Base-by-base conservation (phyloP, 2,888 invertebrate species). In the Allophyes oxyacanthae region DNA sequence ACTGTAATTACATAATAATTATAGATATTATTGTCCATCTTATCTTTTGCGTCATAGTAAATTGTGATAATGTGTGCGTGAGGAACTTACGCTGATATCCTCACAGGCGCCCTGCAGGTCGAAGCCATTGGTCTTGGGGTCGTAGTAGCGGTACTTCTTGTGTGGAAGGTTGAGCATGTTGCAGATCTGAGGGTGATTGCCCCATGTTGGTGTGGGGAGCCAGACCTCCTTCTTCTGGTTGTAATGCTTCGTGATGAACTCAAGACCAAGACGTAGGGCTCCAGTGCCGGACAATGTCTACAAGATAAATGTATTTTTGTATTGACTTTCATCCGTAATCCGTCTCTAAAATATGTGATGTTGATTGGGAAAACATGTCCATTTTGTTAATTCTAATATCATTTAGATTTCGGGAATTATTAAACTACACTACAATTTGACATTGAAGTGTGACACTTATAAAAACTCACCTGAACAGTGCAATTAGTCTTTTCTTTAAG, bases 231-330 rank as follows among this genome's bases (percentile, higher is more conserved):
- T 98, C 74, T 94, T 95, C 32, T 97, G 96, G 6, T 95, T 95
- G 90, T 97, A 97, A 90, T 97, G 98, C 71, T 95, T 96, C 52
- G 96, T 96, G 61, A 99, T 91, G 89, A 99, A 99, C 63, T 97
- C 97, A 36, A 97, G 97, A 26, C 99, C 99, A 44, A 99, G 95
- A 57, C 98, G 95, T n/a, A 99, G 94, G 0, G 99, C 97, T 11
- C 99, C 99, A 10, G 99, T 99, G 50, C 99, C 99, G 67, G 99
- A 99, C 62, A 99, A 96, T n/a, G 97, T 96, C 95, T 98, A 96
- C 2, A 95, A 48, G 40, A 86, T 25, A 64, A 71, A 37, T 11
- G 13, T 34, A 13, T 34, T 13, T 14, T 34, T 32, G 28, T 6
- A 32, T 32, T 3, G 32, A 10, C 1, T 32, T 28, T 28, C 2